These are phyloP conservation scores for Brachyhypopomus occidentalis DNA, from an alignment of 2,113 vertebrate genomes.

Conservation along the genomic window DNA sequence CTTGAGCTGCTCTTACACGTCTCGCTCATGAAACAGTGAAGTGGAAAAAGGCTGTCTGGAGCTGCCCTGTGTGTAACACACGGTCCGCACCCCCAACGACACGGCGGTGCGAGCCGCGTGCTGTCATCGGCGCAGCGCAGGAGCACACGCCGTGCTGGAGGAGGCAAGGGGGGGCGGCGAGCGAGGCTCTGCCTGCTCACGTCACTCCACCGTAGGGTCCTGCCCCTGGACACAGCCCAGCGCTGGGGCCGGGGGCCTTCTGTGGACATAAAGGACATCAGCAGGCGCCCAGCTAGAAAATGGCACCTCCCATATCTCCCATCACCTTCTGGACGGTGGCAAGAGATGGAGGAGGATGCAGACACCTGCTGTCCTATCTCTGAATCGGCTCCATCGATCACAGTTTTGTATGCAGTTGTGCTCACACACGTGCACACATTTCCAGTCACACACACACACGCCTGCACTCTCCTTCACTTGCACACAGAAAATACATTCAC, in stretches of 20 bases:
- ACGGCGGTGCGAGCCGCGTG: not conserved
- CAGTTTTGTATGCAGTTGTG: constrained; percentile 33
- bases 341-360: constrained; percentile 22
- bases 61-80: not conserved
- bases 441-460: not conserved
- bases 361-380: constrained; percentile 37
- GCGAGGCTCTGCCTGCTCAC: no score
- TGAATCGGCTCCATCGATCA: constrained; percentile 39
- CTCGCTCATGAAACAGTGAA: no score
- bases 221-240: not conserved
- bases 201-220: no score
- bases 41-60: not conserved
- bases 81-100: not conserved
- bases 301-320: constrained; percentile 26
- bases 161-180: no score
- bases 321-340: constrained; percentile 33
- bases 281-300: constrained; percentile 26
- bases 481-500: constrained; percentile 26
- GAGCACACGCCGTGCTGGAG: no score
- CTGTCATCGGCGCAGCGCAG: no score
- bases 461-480: no score
- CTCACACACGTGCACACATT: not conserved
- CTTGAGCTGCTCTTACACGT: no score
- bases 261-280: constrained; percentile 16
- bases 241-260: not conserved